Percentiles rank a stretch among this genome's conserved stretches.
Evolutionary conservation across 2,888 invertebrate genomes (phyloP).

Genomic region (Poecilobothrus nobilitatus): DNA sequence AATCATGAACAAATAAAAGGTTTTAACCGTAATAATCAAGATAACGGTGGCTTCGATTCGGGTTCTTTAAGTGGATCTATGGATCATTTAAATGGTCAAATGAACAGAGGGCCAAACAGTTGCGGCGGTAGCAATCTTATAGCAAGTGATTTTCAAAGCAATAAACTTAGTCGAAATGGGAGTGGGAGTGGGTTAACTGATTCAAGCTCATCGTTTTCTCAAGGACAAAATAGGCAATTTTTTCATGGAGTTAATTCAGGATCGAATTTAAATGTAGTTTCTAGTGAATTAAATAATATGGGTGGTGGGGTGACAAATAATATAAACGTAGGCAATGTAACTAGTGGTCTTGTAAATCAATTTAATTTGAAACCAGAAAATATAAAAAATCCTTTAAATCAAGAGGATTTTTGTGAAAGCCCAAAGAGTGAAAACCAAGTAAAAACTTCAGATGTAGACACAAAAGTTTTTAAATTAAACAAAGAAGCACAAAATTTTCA

Average conservation of each 20-base stretch:
- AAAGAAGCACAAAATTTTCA: constrained; percentile 24
- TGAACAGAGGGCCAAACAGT: constrained; percentile 48
- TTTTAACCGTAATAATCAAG: constrained; percentile 46
- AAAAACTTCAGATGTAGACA: constrained; percentile 9
- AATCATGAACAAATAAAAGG: constrained; percentile 61
- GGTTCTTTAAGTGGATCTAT: constrained; percentile 40
- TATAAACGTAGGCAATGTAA: constrained; percentile 2
- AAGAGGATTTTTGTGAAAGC: constrained; percentile 51
- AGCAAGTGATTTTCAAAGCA: constrained; percentile 20
- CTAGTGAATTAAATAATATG: constrained; percentile 25
- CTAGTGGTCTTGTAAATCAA: background rate
- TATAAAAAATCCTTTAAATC: constrained; percentile 27
- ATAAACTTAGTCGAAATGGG: constrained; percentile 19
- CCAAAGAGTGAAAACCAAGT: constrained; percentile 45
- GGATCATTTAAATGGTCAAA: constrained; percentile 52
- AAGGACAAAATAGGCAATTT: constrained; percentile 25
- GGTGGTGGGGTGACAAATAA: constrained; percentile 23
- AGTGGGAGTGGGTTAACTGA: constrained; percentile 6
- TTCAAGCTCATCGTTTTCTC: background rate
- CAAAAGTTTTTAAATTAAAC: constrained; percentile 22
- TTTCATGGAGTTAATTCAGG: constrained; percentile 22
- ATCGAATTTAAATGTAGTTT: constrained; percentile 28
- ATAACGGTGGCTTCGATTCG: constrained; percentile 55
- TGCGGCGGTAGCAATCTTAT: constrained; percentile 34
- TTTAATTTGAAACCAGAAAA: constrained; percentile 19